phyloP scores from a whole-genome alignment of 2,888 invertebrate genomes.

The Drosophila rubida region DNA sequence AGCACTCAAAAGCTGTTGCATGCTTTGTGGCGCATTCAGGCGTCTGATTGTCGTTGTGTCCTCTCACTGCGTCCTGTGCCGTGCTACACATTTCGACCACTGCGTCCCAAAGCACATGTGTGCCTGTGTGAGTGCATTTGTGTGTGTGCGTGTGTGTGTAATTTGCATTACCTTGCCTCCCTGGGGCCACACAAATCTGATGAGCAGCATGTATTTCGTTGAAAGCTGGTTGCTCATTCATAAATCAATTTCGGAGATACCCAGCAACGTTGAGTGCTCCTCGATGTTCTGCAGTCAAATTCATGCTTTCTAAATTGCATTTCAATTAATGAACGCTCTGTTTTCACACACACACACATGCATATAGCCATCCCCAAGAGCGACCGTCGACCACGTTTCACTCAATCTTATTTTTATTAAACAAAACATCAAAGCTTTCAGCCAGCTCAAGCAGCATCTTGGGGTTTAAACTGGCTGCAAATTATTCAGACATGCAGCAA shows the following conservation, averaged over 20 bases:
- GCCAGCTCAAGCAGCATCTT: constrained; percentile 26
- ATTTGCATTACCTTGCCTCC: not conserved
- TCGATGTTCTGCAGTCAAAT: constrained; percentile 39
- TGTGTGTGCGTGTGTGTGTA: not conserved
- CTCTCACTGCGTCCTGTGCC: constrained; percentile 27
- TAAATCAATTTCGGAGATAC: constrained; percentile 55
- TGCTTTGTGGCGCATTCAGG: constrained; percentile 64
- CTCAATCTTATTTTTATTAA: constrained; percentile 36
- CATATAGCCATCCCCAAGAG: not conserved
- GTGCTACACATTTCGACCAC: constrained; percentile 11
- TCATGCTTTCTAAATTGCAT: constrained; percentile 67
- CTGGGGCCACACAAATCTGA: constrained; percentile 12
- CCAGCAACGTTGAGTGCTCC: constrained; percentile 36
- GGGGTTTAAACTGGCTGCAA: constrained; percentile 11
- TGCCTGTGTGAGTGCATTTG: not conserved
- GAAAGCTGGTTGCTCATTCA: constrained; percentile 56
- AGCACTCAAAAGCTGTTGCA: constrained; percentile 63
- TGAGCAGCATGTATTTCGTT: constrained; percentile 12
- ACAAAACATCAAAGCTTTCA: constrained; percentile 38
- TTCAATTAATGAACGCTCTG: constrained; percentile 48
- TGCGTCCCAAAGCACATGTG: not conserved
- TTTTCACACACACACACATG: constrained; percentile 2
- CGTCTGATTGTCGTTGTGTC: constrained; percentile 62
- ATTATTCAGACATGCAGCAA: constrained; percentile 3
- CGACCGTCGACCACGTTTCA: constrained; percentile 12